Conservation (phyloP, 2,888 invertebrate genomes). For the Caenorhabditis afra region DNA sequence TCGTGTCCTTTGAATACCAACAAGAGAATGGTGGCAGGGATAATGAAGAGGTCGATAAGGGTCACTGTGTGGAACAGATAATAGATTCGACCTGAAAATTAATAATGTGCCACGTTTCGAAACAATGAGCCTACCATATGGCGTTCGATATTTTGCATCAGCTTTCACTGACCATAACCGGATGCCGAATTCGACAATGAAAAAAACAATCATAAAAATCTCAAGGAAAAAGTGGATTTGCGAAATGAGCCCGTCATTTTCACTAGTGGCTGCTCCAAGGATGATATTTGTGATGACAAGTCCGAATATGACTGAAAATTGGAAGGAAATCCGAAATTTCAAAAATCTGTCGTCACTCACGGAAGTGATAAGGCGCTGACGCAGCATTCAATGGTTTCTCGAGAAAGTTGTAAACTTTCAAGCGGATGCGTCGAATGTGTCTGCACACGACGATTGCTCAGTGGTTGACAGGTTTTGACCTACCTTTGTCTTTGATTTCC, state of each 20-base stretch:
- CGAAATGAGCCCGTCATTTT: conserved; percentile 40
- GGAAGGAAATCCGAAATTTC: too few species aligned
- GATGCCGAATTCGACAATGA: conserved; percentile 71
- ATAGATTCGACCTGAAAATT: conserved; percentile 62
- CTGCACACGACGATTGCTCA: conserved; percentile 13
- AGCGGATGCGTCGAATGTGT: conserved; percentile 55
- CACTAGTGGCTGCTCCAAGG: conserved; percentile 62
- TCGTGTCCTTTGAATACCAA: conserved; percentile 62
- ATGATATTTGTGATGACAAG: conserved; percentile 62
- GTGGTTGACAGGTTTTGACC: not conserved
- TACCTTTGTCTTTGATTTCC: conserved; percentile 55
- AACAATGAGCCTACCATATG: conserved; percentile 47
- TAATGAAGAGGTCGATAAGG: conserved; percentile 72
- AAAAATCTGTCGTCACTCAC: conserved; percentile 39
- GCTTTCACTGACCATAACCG: conserved; percentile 75
- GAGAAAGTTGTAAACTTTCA: conserved; percentile 69
- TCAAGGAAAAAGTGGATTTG: conserved; percentile 66
- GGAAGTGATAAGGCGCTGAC: conserved; percentile 68
- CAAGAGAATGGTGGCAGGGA: conserved; percentile 71
- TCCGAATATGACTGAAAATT: conserved; percentile 63
- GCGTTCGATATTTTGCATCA: conserved; percentile 72
- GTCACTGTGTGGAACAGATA: conserved; percentile 68
- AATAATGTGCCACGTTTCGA: too few species aligned
- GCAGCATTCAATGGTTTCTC: conserved; percentile 69
- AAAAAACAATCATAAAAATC: conserved; percentile 70